phyloP scores from a whole-genome alignment of 2,797 vertebrate genomes.

The Hemibagrus guttatus region DNA sequence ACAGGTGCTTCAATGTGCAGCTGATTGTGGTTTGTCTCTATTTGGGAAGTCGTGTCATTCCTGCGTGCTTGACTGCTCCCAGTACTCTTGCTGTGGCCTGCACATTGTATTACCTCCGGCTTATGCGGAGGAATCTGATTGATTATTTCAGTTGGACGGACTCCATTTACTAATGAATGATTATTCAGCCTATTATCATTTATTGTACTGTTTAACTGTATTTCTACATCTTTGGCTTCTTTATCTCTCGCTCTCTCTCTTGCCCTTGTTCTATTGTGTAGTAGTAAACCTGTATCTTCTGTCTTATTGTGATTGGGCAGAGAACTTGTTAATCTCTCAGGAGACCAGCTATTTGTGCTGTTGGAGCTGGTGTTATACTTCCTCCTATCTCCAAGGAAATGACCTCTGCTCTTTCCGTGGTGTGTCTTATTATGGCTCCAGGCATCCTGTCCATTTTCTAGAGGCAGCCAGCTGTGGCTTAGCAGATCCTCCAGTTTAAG shows the following conservation, averaged over 20 bases:
- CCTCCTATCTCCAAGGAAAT: slow-evolving; percentile 36
- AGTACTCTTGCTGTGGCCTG: neutral
- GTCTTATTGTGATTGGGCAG: slow-evolving; percentile 57
- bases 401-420: slow-evolving; percentile 27
- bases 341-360: slow-evolving; percentile 18
- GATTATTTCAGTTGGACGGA: slow-evolving; percentile 44
- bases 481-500: slow-evolving; percentile 71
- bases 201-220: slow-evolving; percentile 50
- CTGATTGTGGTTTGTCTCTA: slow-evolving; percentile 13
- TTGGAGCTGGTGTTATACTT: slow-evolving; percentile 28
- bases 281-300: slow-evolving; percentile 19
- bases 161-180: slow-evolving; percentile 24
- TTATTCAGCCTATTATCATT: slow-evolving; percentile 34
- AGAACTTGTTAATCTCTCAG: slow-evolving; percentile 14
- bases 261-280: slow-evolving; percentile 21
- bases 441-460: slow-evolving; percentile 50
- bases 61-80: neutral
- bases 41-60: slow-evolving; percentile 17
- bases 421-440: slow-evolving; percentile 53
- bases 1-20: slow-evolving; percentile 35
- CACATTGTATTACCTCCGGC: slow-evolving; percentile 52
- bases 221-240: slow-evolving; percentile 37
- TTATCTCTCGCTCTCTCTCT: slow-evolving; percentile 24
- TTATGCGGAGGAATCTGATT: slow-evolving; percentile 39
- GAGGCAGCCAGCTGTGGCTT: slow-evolving; percentile 41